A percentile compares a stretch with the other conserved stretches of the same genome.
Conservation (phyloP, 92 coral and sea anemone species). For the Actinostola sp. region DNA sequence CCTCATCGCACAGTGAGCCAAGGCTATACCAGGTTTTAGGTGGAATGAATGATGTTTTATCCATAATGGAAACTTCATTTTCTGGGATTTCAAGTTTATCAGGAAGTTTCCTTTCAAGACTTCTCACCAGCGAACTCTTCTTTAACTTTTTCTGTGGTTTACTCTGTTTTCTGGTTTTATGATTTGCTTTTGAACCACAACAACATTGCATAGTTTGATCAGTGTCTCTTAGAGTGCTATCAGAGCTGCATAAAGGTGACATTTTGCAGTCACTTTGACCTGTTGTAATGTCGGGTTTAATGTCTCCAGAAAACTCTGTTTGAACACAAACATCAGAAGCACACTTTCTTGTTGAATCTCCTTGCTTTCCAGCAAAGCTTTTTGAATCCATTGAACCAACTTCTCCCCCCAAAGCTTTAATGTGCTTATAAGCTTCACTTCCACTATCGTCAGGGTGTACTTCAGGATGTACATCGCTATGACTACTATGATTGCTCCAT, state of each 20-base stretch:
- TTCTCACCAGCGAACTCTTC: conserved; percentile 3
- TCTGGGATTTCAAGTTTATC: conserved; percentile 8
- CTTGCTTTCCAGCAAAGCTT: conserved; percentile 4
- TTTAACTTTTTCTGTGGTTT: conserved; percentile 11
- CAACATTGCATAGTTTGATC: conserved; percentile 17
- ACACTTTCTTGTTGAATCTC: background rate
- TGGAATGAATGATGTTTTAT: conserved; percentile 39
- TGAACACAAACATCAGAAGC: conserved; percentile 37
- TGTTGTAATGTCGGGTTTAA: background rate
- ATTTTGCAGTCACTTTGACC: background rate
- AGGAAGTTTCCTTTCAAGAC: conserved; percentile 3
- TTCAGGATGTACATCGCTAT: conserved; percentile 7
- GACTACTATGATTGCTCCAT: conserved; percentile 18
- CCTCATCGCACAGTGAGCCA: conserved; percentile 70
- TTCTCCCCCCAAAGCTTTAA: background rate
- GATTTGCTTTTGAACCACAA: conserved; percentile 3
- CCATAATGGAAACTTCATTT: conserved; percentile 14
- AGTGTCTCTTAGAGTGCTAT: conserved; percentile 24
- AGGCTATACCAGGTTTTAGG: conserved; percentile 67
- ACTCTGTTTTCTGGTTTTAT: background rate
- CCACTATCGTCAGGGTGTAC: conserved; percentile 6
- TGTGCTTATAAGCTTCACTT: background rate
- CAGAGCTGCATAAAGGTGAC: conserved; percentile 29
- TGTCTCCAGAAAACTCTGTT: conserved; percentile 32
- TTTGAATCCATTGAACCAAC: background rate